These are phyloP conservation scores for Dascyllus trimaculatus DNA, from an alignment of 2,113 vertebrate species.

Conservation along the genomic window DNA sequence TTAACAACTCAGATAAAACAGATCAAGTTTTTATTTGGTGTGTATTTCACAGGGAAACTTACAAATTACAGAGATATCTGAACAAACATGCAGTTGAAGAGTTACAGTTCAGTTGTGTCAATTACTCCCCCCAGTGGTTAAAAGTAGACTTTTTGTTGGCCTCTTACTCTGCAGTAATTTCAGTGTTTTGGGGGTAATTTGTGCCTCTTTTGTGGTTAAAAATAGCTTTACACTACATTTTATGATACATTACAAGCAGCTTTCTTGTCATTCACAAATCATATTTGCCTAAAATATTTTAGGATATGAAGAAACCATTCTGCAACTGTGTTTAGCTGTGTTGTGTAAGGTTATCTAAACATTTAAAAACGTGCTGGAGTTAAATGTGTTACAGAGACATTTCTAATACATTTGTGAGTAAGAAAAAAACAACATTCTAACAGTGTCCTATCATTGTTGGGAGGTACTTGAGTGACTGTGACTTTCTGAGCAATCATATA, in stretches of 20 bases:
- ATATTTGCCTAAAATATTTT: background rate
- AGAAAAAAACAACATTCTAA: no score
- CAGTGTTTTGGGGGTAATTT: background rate
- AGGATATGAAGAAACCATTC: background rate
- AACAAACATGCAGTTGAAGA: background rate
- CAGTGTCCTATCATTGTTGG: no score
- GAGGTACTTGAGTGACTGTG: background rate
- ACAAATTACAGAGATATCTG: slow-evolving; percentile 6
- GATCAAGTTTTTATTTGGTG: slow-evolving; percentile 15
- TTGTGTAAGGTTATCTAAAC: no score
- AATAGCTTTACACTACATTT: background rate
- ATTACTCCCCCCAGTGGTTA: slow-evolving; percentile 60
- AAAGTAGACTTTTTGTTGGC: background rate
- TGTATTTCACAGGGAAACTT: background rate
- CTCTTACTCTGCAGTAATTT: background rate
- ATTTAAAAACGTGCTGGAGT: no score
- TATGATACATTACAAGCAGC: background rate
- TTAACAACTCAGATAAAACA: background rate
- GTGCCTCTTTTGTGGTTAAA: background rate
- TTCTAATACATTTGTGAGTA: no score
- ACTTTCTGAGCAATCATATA: background rate
- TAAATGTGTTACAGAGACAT: no score
- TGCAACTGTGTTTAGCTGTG: no score
- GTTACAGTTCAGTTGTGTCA: slow-evolving; percentile 12
- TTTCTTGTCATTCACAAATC: background rate